Base-by-base conservation (phyloP, 2,113 vertebrate genomes). In the Arothron firmamentum region DNA sequence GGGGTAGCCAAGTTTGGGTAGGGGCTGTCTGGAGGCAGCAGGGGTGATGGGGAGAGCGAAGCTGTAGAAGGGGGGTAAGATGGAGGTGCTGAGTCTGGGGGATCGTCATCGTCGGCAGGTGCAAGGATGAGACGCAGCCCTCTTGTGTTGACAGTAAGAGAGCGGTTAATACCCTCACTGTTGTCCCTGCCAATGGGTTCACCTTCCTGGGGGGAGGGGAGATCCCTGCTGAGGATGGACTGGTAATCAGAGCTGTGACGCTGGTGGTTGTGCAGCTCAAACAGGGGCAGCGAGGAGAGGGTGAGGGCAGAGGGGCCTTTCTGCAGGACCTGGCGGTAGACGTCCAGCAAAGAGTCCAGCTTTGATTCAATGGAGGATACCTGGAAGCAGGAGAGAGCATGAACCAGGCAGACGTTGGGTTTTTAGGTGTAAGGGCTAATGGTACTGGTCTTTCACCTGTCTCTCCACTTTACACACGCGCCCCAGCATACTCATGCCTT, bases 361-460 rank as follows among this genome's bases (percentile, higher is more conserved):
- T 99, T 99, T 60, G 95, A 93, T 77, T 99, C 97, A 51, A 99
- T 99, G 65, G 97, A 99, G 72, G 97, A 94, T n/a, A 99, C 97
- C 97, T 99, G 52, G 2, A 74, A 53, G 45, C 4, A n/a, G n/a
- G 2, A 47, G 45, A 47, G 45, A 47, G 45, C 2, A n/a, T 17
- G 45, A n/a, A 7, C 4, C 10, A 47, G 45, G 15, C 15, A 47
- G 45, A 47, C 6, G 34, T 12, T 12, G 9, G 11, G 34, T 38
- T 42, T 6, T 41, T 8, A 1, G 9, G n/a, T 13, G 9, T 3
- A n/a, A 28, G 68, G 48, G n/a, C 10, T 48, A 19, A 19, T 18
- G n/a, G 1, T 18, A 19, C 2, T 48, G 47, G 17, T 17, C 15
- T 6, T 38, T 21, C 88, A 98, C 97, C 95, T 99, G 96, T 81